phyloP scores from a whole-genome alignment of 2,797 vertebrate genomes.

The Adrianichthys oophorus region DNA sequence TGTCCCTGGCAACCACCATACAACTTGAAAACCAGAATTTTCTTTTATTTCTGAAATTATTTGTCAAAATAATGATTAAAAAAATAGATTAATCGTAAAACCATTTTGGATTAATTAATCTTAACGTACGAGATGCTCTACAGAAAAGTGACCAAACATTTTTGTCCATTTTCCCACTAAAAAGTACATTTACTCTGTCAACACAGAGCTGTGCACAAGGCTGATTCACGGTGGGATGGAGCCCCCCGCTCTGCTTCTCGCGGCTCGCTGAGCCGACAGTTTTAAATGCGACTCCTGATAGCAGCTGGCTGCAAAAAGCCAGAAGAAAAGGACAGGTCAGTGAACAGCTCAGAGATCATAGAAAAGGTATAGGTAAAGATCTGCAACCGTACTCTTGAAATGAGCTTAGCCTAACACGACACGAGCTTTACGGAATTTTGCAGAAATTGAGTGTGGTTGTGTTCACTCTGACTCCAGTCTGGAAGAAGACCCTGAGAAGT shows the following conservation, averaged over 20 bases:
- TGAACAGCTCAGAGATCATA: constrained; percentile 35
- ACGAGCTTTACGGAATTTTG: constrained; percentile 9
- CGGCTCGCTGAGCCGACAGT: constrained; percentile 29
- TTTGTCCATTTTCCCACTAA: no score
- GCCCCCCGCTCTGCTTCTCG: constrained; percentile 34
- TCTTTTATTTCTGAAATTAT: constrained; percentile 40
- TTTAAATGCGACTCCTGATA: constrained; percentile 31
- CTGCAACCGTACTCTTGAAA: constrained; percentile 46
- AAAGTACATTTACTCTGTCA: no score
- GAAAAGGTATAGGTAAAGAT: constrained; percentile 48
- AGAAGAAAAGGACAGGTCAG: constrained; percentile 30
- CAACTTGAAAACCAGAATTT: constrained; percentile 61
- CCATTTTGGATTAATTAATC: no score
- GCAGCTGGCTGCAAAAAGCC: constrained; percentile 40
- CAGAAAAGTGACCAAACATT: no score
- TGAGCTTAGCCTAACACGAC: constrained; percentile 46
- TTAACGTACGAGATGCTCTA: no score
- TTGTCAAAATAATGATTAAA: background rate
- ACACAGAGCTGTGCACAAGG: background rate
- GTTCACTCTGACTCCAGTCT: background rate
- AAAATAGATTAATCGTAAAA: no score
- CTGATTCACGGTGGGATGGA: constrained; percentile 33
- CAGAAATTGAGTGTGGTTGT: constrained; percentile 13
- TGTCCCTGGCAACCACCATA: constrained; percentile 60
- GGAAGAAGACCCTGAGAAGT: background rate